Evolutionary conservation across 2,797 vertebrate species (phyloP).

Genomic region (Mastacembelus armatus): DNA sequence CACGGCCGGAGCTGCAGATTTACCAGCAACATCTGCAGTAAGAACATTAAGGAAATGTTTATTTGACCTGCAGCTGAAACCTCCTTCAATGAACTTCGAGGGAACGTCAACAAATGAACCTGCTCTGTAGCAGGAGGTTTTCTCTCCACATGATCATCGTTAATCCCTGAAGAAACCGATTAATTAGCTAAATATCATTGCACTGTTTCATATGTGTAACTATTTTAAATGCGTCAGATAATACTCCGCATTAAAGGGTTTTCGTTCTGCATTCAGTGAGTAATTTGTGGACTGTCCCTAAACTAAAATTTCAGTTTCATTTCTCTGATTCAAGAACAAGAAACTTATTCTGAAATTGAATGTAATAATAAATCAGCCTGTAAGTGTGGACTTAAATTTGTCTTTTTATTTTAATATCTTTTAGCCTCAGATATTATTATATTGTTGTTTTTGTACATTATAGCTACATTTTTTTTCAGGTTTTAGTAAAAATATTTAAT

Average conservation of each 20-base stretch:
- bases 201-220: too few relatives aligned
- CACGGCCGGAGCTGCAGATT: too few relatives aligned
- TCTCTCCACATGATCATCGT: not conserved
- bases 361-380: too few relatives aligned
- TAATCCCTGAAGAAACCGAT: fast-evolving
- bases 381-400: too few relatives aligned
- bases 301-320: constrained; percentile 59
- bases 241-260: fast-evolving
- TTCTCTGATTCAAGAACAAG: constrained; percentile 22
- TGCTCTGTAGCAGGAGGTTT: fast-evolving
- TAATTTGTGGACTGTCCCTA: constrained; percentile 15
- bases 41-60: not conserved
- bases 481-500: too few relatives aligned
- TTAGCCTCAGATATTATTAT: too few relatives aligned
- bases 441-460: too few relatives aligned
- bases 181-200: fast-evolving
- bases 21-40: too few relatives aligned
- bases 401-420: too few relatives aligned
- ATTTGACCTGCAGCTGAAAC: not conserved
- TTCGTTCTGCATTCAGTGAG: fast-evolving
- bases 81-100: not conserved
- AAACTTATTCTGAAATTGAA: constrained; percentile 53
- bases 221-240: fast-evolving
- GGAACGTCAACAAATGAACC: not conserved
- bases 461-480: too few relatives aligned